These are phyloP conservation scores for Cochlearius cochlearius DNA, from an alignment of 2,113 vertebrate genomes.

Conservation along the genomic window DNA sequence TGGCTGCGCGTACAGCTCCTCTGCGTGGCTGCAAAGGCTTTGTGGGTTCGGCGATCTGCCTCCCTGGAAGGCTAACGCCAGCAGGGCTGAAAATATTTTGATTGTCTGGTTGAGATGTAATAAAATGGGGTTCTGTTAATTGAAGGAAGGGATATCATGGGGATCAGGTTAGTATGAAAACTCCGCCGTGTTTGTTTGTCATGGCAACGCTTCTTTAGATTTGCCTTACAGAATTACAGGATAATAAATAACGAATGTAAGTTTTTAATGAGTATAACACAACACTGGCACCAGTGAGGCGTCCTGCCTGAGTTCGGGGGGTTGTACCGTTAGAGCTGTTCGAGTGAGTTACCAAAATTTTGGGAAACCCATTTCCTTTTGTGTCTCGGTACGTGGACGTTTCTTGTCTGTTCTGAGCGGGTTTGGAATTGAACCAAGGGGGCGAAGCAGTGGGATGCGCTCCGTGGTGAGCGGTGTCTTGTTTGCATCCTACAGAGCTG, in stretches of 20 bases:
- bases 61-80: neutral
- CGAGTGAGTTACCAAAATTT: neutral
- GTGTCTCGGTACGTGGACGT: neutral
- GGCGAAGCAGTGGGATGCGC: neutral
- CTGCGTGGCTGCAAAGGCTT: neutral
- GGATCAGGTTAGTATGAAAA: neutral
- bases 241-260: neutral
- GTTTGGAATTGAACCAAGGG: neutral
- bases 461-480: neutral
- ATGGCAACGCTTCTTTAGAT: neutral
- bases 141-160: neutral
- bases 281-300: neutral
- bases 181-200: neutral
- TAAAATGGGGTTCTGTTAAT: neutral
- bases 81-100: neutral
- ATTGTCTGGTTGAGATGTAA: neutral
- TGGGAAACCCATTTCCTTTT: neutral
- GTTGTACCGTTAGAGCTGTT: neutral
- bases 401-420: neutral
- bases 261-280: neutral
- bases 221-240: neutral
- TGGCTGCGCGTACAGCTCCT: neutral
- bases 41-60: neutral
- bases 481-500: neutral
- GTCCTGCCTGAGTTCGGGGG: neutral